These are phyloP conservation scores for Pluvianellus socialis DNA, from an alignment of 2,113 vertebrate species.

Conservation along the genomic window DNA sequence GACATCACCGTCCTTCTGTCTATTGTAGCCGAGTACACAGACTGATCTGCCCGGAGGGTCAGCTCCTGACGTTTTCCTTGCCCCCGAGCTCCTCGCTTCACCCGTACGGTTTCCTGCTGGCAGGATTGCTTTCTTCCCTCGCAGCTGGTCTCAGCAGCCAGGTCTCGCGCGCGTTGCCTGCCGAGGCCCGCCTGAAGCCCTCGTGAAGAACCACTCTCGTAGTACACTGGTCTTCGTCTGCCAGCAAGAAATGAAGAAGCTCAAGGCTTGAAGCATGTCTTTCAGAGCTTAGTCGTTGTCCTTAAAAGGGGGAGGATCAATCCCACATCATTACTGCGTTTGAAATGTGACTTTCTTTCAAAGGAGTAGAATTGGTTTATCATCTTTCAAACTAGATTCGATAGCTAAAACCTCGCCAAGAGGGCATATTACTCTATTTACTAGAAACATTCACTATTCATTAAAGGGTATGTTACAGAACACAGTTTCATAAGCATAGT, in stretches of 20 bases:
- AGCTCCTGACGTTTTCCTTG: neutral
- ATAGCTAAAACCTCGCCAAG: conserved; percentile 9
- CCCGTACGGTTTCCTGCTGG: conserved; percentile 86
- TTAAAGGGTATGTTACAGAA: conserved; percentile 25
- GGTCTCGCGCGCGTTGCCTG: conserved; percentile 50
- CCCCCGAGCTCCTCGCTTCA: conserved; percentile 6
- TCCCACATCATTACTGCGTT: neutral
- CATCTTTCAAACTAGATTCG: conserved; percentile 40
- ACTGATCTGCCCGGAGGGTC: conserved; percentile 73
- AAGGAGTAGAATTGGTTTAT: conserved; percentile 51
- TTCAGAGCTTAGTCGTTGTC: conserved; percentile 29
- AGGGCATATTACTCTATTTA: conserved; percentile 11
- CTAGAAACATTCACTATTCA: conserved; percentile 20
- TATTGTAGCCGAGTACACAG: conserved; percentile 97
- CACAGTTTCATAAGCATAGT: conserved; percentile 47
- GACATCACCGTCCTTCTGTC: conserved; percentile 99
- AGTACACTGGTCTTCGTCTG: conserved; percentile 52
- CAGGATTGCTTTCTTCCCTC: conserved; percentile 78
- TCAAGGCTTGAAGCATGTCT: conserved; percentile 58
- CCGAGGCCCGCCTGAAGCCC: conserved; percentile 34
- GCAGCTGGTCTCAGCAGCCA: conserved; percentile 66
- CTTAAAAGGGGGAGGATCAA: neutral
- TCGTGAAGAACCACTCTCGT: conserved; percentile 69
- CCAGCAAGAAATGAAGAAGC: conserved; percentile 63
- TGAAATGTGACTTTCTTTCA: conserved; percentile 39